Evolutionary conservation across 2,797 vertebrate species (phyloP).

Genomic region (Clarias pachynema): DNA sequence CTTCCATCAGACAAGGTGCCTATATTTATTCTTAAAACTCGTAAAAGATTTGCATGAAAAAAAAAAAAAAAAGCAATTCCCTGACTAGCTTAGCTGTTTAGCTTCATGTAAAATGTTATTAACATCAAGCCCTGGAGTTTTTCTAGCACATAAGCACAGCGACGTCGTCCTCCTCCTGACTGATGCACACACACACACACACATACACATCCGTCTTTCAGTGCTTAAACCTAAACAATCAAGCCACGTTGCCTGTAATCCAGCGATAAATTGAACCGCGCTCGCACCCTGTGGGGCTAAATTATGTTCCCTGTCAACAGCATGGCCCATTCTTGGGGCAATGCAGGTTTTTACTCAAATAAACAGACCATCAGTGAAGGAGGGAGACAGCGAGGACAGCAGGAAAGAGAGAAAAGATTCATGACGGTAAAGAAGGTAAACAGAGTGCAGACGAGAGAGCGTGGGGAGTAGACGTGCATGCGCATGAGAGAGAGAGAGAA

Average conservation of each 20-base stretch:
- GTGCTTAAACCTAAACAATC: constrained; percentile 66
- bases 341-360: constrained; percentile 57
- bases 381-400: constrained; percentile 29
- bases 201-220: constrained; percentile 79
- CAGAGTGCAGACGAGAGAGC: constrained; percentile 23
- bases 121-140: constrained; percentile 34
- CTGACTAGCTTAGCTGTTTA: constrained; percentile 36
- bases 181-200: constrained; percentile 67
- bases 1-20: neutral
- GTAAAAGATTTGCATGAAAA: neutral
- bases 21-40: neutral
- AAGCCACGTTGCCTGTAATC: constrained; percentile 59
- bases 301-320: constrained; percentile 65
- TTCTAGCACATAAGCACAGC: constrained; percentile 65
- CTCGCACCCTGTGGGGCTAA: constrained; percentile 54
- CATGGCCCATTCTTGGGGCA: constrained; percentile 36
- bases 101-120: constrained; percentile 23
- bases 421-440: constrained; percentile 54
- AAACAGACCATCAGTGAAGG: constrained; percentile 58
- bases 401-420: constrained; percentile 55
- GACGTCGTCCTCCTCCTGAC: constrained; percentile 72
- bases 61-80: neutral
- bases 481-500: neutral
- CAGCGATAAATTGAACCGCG: constrained; percentile 59
- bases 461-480: constrained; percentile 9